Evolutionary conservation across 2,113 vertebrate species (phyloP).

Genomic region (Rhombomys opimus): DNA sequence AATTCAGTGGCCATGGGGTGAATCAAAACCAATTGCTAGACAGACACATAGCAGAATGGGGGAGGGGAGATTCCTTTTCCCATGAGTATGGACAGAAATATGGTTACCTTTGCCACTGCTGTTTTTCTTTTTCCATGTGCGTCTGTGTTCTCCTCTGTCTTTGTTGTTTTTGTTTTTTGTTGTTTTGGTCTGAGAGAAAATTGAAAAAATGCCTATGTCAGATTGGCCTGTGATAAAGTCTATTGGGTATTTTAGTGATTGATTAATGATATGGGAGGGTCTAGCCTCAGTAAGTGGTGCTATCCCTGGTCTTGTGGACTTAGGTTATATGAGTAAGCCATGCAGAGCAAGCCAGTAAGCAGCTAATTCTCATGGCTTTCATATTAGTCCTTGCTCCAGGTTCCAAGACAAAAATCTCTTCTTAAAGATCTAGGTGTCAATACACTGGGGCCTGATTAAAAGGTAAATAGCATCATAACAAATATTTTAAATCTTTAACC

Average conservation of each 20-base stretch:
- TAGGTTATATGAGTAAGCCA: neutral
- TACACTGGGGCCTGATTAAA: neutral
- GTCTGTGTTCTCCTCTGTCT: neutral
- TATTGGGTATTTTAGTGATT: neutral
- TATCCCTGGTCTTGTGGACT: neutral
- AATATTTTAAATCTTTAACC: neutral
- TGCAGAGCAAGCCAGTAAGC: neutral
- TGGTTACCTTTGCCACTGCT: neutral
- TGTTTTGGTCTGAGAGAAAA: neutral
- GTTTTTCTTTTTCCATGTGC: too few species aligned
- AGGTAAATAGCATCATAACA: neutral
- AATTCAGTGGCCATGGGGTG: fast-evolving
- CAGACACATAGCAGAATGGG: too few species aligned
- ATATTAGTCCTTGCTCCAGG: neutral
- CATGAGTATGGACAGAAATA: neutral
- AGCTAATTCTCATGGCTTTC: neutral
- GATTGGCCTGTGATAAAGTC: too few species aligned
- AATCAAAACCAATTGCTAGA: neutral
- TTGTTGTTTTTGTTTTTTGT: neutral
- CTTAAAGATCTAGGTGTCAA: too few species aligned
- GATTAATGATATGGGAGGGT: neutral
- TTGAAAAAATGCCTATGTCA: neutral
- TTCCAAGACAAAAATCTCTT: neutral
- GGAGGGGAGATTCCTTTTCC: neutral
- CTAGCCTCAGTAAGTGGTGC: neutral